Evolutionary conservation across 2,888 invertebrate species (phyloP).

Genomic region (Phyto melanocephala): DNA sequence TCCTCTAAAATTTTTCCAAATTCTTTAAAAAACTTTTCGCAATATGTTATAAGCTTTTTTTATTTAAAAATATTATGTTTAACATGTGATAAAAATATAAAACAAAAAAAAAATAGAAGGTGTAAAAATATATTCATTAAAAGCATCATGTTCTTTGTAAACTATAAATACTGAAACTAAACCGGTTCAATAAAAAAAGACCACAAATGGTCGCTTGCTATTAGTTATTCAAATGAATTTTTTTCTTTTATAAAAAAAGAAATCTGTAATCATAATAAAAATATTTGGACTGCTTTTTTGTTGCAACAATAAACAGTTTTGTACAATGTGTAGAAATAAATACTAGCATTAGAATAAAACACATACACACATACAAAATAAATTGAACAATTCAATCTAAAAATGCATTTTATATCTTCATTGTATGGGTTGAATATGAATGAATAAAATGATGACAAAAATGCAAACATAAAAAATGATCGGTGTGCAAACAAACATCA

Average conservation of each 20-base stretch:
- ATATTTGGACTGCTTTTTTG: too few species aligned
- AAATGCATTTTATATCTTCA: neutral
- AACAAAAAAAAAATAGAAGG: slow-evolving; percentile 4
- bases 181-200: too few species aligned
- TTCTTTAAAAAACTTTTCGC: too few species aligned
- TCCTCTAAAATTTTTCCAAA: too few species aligned
- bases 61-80: neutral
- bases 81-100: slow-evolving; percentile 38
- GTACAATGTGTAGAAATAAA: neutral
- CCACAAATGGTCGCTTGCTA: too few species aligned
- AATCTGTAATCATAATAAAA: too few species aligned
- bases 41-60: too few species aligned
- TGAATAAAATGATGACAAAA: neutral
- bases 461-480: slow-evolving; percentile 38
- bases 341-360: neutral
- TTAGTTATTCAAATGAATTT: too few species aligned
- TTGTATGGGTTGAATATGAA: neutral
- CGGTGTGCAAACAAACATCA: slow-evolving; percentile 38
- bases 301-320: neutral
- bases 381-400: too few species aligned
- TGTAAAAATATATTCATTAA: neutral
- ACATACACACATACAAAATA: neutral
- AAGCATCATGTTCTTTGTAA: neutral
- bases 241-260: too few species aligned
- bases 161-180: too few species aligned